phyloP scores from a whole-genome alignment of 1,140 invertebrate species.

The Drosophila watanabei region DNA sequence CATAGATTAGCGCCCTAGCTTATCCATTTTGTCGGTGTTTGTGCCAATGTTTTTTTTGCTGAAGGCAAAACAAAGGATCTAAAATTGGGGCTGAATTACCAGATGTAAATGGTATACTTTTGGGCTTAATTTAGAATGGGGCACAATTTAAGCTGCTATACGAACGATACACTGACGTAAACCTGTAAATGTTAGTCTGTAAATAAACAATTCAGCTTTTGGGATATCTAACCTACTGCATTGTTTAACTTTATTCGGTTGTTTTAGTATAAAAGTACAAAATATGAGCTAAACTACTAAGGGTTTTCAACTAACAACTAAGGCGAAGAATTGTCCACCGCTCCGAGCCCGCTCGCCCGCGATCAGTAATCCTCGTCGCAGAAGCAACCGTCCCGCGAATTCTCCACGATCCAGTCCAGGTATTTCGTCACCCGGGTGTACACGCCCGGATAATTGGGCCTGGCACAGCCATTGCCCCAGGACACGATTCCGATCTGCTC shows the following conservation, averaged over 20 bases:
- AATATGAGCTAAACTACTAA: constrained; percentile 56
- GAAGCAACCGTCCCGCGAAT: constrained; percentile 91
- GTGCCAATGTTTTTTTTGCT: too few species aligned
- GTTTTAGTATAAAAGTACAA: constrained; percentile 56
- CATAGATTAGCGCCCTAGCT: too few species aligned
- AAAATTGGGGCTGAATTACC: too few species aligned
- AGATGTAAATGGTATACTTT: too few species aligned
- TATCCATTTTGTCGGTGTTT: too few species aligned
- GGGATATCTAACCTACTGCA: constrained; percentile 56
- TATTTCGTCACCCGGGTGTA: constrained; percentile 92
- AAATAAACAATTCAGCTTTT: background rate
- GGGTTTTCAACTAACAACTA: constrained; percentile 55
- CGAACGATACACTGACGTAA: too few species aligned
- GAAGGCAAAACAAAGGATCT: too few species aligned
- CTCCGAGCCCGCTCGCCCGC: constrained; percentile 1
- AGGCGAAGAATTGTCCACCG: constrained; percentile 28
- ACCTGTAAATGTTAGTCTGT: too few species aligned
- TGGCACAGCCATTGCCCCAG: constrained; percentile 90
- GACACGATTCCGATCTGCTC: constrained; percentile 91
- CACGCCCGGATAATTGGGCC: constrained; percentile 91
- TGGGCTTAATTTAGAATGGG: too few species aligned
- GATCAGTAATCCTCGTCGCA: constrained; percentile 87
- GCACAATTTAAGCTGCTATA: too few species aligned
- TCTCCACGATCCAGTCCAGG: constrained; percentile 91
- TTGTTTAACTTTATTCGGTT: constrained; percentile 71